A percentile compares a stretch with the other conserved stretches of the same genome.
Evolutionary conservation across 2,797 vertebrate genomes (phyloP).

Genomic region (Oryzias dopingdopingensis): DNA sequence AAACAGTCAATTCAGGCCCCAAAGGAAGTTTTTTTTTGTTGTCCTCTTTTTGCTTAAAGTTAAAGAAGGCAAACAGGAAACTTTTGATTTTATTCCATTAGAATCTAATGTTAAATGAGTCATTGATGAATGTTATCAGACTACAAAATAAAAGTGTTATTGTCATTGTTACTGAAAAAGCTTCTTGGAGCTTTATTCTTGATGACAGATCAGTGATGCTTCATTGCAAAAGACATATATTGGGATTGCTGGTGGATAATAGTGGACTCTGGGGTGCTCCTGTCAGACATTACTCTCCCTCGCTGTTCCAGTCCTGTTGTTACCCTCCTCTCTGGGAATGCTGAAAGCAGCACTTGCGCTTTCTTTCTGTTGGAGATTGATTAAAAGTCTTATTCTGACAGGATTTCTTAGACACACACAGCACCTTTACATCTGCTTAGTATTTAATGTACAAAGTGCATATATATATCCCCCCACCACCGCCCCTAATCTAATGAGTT

Average conservation of each 20-base stretch:
- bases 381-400: slow-evolving; percentile 56
- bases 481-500: slow-evolving; percentile 7
- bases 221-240: slow-evolving; percentile 31
- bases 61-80: too few relatives aligned
- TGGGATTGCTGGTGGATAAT: slow-evolving; percentile 46
- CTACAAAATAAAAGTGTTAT: too few relatives aligned
- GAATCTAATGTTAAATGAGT: too few relatives aligned
- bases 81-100: too few relatives aligned
- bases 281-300: slow-evolving; percentile 57
- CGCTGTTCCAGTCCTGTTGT: slow-evolving; percentile 31
- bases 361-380: slow-evolving; percentile 52
- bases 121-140: too few relatives aligned
- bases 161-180: slow-evolving; percentile 1
- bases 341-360: slow-evolving; percentile 57
- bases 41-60: too few relatives aligned
- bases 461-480: not conserved
- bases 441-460: slow-evolving; percentile 37
- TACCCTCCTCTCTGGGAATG: slow-evolving; percentile 52
- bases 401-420: slow-evolving; percentile 34
- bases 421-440: slow-evolving; percentile 50
- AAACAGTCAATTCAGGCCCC: too few relatives aligned
- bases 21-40: too few relatives aligned
- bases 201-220: slow-evolving; percentile 24
- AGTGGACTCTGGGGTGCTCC: slow-evolving; percentile 43
- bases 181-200: slow-evolving; percentile 11